A percentile compares a stretch with the other conserved stretches of the same genome.
Evolutionary conservation across 2,113 vertebrate species (phyloP).

Genomic region (Abramis brama): DNA sequence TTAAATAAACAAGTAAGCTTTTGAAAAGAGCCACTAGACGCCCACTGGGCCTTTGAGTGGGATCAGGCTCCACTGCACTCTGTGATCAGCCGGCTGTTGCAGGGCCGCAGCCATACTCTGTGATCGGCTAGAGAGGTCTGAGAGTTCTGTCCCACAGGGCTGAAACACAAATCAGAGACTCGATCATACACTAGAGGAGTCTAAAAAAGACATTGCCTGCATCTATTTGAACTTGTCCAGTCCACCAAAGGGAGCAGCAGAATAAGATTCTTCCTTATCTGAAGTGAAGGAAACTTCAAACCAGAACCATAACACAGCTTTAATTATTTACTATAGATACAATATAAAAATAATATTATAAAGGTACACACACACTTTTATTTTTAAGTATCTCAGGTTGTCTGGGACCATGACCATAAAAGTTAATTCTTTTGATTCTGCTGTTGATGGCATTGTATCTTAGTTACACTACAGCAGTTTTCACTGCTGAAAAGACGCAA

Average conservation of each 20-base stretch:
- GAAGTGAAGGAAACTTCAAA: not conserved
- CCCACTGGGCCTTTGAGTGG: conserved; percentile 50
- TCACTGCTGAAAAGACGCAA: not conserved
- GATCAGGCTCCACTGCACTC: conserved; percentile 24
- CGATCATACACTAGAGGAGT: conserved; percentile 33
- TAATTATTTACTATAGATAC: not conserved
- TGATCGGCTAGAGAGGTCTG: conserved; percentile 23
- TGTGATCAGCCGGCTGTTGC: conserved; percentile 18
- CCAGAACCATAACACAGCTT: not conserved
- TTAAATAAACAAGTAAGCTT: conserved; percentile 47
- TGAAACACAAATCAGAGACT: conserved; percentile 42
- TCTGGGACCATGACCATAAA: not conserved
- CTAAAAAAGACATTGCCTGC: conserved; percentile 40
- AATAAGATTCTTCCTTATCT: not conserved
- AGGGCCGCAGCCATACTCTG: not conserved
- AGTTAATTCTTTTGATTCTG: not conserved
- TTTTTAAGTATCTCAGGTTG: not conserved
- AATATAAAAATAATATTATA: not conserved
- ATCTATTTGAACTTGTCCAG: not conserved
- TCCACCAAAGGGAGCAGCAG: not conserved
- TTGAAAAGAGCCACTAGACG: conserved; percentile 41
- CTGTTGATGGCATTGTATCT: not conserved
- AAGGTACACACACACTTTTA: no score
- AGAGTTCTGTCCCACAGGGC: conserved; percentile 37
- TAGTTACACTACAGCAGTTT: not conserved